Conservation (phyloP, 2,888 invertebrate species). For the Melikaiella ostensackeni region DNA sequence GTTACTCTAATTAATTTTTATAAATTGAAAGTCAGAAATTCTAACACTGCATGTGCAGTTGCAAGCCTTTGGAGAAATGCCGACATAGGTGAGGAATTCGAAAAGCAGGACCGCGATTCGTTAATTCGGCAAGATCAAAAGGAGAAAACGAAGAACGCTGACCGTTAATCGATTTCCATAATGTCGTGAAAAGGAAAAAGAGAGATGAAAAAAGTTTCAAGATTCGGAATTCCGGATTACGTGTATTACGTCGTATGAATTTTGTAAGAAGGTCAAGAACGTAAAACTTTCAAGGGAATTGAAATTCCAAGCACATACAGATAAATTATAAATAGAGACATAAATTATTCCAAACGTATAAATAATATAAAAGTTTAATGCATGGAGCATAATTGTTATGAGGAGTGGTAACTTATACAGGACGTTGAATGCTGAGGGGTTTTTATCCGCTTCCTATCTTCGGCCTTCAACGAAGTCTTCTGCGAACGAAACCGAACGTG, state of each 20-base stretch:
- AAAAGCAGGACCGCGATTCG: background rate
- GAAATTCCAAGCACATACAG: background rate
- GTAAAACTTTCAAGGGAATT: background rate
- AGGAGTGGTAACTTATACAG: constrained; percentile 31
- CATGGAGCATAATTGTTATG: constrained; percentile 5
- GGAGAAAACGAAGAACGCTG: constrained; percentile 3
- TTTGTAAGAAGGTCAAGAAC: constrained; percentile 20
- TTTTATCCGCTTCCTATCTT: constrained; percentile 26
- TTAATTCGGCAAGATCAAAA: constrained; percentile 33
- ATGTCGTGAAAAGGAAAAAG: background rate
- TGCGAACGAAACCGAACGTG: constrained; percentile 14
- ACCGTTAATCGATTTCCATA: constrained; percentile 39
- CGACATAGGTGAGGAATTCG: constrained; percentile 26
- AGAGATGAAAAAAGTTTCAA: constrained; percentile 4
- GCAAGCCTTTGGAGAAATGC: constrained; percentile 9
- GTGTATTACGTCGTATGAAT: background rate
- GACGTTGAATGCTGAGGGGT: constrained; percentile 14
- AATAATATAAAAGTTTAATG: background rate
- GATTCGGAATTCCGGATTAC: constrained; percentile 2
- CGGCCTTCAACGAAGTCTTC: constrained; percentile 3
- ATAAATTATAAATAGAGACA: background rate
- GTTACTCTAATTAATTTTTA: background rate
- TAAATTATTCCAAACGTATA: background rate
- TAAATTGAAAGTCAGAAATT: background rate
- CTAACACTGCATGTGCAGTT: background rate